Percentiles rank a stretch among this genome's conserved stretches.
Evolutionary conservation across 2,797 vertebrate species (phyloP).

Genomic region (Prunella strophiata): DNA sequence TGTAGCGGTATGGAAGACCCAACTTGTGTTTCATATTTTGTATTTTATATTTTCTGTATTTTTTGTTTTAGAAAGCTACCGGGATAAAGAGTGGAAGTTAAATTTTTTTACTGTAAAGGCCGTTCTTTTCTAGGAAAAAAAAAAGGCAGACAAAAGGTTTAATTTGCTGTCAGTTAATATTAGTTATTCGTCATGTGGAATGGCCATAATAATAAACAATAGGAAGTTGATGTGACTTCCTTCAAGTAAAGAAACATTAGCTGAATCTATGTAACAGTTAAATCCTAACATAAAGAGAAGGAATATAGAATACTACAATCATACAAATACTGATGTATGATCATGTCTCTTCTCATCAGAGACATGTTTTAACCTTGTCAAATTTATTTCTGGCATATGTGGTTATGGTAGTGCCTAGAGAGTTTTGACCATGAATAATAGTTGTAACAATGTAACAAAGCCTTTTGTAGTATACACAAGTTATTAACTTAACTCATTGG

Average conservation of each 20-base stretch:
- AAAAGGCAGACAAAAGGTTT: background rate
- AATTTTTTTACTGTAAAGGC: background rate
- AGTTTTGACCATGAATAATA: conserved; percentile 30
- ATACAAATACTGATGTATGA: background rate
- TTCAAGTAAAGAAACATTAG: background rate
- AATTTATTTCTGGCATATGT: conserved; percentile 8
- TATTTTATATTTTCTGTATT: background rate
- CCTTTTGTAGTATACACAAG: background rate
- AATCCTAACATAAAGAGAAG: background rate
- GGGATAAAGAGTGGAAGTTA: background rate
- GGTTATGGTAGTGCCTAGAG: conserved; percentile 7
- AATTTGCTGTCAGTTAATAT: background rate
- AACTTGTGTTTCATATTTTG: background rate
- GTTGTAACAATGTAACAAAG: conserved; percentile 19
- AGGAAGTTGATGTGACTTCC: background rate
- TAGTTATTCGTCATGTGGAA: background rate
- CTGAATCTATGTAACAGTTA: background rate
- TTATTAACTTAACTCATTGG: background rate
- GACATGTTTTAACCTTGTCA: conserved; percentile 7
- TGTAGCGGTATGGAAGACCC: background rate
- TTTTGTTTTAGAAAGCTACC: background rate
- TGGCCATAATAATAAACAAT: background rate
- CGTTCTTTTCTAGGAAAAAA: background rate
- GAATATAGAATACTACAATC: background rate
- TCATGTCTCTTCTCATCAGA: background rate